Evolutionary conservation across 2,888 invertebrate species (phyloP).

Genomic region (Prosapia bicincta): DNA sequence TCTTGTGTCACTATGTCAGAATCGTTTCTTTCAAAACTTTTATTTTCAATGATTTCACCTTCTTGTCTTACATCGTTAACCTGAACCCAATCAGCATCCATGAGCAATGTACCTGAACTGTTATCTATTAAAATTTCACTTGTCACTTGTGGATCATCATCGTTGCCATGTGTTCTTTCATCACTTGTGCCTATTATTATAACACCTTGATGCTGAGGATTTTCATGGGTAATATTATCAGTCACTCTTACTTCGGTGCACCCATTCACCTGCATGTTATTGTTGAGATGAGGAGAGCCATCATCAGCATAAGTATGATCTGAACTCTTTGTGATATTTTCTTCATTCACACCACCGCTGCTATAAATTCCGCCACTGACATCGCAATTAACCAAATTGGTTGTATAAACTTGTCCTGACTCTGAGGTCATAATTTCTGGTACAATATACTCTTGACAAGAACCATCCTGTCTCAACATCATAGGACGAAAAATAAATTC

Average conservation of each 20-base stretch:
- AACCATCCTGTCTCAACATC: constrained; percentile 19
- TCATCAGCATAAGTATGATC: constrained; percentile 26
- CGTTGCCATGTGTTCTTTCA: not conserved
- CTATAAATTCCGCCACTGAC: not conserved
- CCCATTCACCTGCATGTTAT: constrained; percentile 3
- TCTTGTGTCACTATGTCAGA: not conserved
- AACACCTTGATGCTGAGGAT: not conserved
- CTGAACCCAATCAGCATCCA: not conserved
- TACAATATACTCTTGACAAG: constrained; percentile 36
- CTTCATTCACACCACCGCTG: constrained; percentile 13
- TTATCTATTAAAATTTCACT: not conserved
- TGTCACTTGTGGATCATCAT: not conserved
- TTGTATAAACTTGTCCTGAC: constrained; percentile 31
- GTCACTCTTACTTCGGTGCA: constrained; percentile 2
- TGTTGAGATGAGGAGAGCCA: not conserved
- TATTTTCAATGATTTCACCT: not conserved
- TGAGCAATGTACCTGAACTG: not conserved
- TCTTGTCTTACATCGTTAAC: not conserved
- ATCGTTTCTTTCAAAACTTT: not conserved
- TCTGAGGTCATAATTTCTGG: constrained; percentile 35
- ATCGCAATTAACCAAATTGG: constrained; percentile 11
- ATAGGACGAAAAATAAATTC: constrained; percentile 33
- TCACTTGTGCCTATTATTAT: not conserved
- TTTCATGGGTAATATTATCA: not conserved
- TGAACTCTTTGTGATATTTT: constrained; percentile 6